phyloP scores from a whole-genome alignment of 2,113 vertebrate genomes.

The Mionectes macconnelli region DNA sequence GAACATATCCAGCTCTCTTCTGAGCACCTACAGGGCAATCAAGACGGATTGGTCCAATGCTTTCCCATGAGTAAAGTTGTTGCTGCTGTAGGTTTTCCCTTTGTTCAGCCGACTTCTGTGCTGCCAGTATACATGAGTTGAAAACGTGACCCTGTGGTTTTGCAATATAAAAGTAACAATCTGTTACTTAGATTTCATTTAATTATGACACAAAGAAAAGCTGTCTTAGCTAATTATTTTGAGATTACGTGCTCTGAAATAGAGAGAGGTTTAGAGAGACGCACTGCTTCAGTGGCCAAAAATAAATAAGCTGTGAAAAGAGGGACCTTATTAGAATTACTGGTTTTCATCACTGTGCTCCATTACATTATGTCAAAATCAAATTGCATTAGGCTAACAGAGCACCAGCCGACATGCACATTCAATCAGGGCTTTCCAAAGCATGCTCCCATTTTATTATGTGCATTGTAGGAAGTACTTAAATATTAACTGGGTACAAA shows the following conservation, averaged over 20 bases:
- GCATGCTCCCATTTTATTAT: background rate
- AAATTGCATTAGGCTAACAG: background rate
- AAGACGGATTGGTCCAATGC: background rate
- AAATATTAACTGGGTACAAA: conserved; percentile 32
- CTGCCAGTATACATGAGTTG: background rate
- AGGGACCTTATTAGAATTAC: background rate
- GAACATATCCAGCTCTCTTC: background rate
- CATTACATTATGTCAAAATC: conserved; percentile 10
- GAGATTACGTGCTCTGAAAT: background rate
- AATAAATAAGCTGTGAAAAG: conserved; percentile 12
- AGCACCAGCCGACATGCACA: background rate
- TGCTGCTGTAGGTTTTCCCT: background rate
- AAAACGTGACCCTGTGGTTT: background rate
- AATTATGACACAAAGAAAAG: background rate
- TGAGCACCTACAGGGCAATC: background rate
- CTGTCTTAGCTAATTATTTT: background rate
- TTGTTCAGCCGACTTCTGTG: background rate
- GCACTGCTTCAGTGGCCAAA: background rate
- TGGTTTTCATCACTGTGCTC: conserved; percentile 16
- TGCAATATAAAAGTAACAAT: background rate
- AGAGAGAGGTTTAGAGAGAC: background rate
- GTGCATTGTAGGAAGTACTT: background rate
- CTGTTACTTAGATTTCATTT: background rate
- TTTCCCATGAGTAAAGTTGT: background rate
- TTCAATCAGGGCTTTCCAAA: conserved; percentile 19